Conservation (phyloP, 2,113 vertebrate species). For the Caranx melampygus region DNA sequence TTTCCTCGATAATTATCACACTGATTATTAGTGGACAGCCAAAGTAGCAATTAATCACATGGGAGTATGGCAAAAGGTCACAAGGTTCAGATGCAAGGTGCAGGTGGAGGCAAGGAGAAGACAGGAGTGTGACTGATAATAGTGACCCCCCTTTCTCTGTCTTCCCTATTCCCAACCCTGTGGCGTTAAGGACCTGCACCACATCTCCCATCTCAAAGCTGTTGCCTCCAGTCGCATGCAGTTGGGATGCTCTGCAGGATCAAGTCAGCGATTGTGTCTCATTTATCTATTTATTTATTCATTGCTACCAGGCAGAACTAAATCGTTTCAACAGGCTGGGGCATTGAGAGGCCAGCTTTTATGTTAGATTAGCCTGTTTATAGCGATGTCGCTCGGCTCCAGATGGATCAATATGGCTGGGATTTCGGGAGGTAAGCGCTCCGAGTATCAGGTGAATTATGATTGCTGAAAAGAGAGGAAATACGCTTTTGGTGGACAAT, state of each 20-base stretch:
- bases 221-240: conserved; percentile 40
- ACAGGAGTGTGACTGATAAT: conserved; percentile 55
- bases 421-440: conserved; percentile 69
- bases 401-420: conserved; percentile 73
- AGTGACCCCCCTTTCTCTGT: conserved; percentile 17
- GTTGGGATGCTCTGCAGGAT: conserved; percentile 45
- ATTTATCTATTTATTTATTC: conserved; percentile 82
- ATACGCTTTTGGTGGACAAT: conserved; percentile 61
- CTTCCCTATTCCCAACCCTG: not conserved
- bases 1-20: conserved; percentile 63
- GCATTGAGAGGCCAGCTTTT: conserved; percentile 69
- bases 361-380: conserved; percentile 80
- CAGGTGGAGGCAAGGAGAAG: conserved; percentile 27
- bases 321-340: conserved; percentile 70
- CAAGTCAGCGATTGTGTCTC: conserved; percentile 56
- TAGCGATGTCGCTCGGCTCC: conserved; percentile 60
- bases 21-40: conserved; percentile 50
- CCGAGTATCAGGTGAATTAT: conserved; percentile 63
- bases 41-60: conserved; percentile 61
- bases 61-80: conserved; percentile 49
- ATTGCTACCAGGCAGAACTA: conserved; percentile 73
- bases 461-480: conserved; percentile 64
- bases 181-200: conserved; percentile 36
- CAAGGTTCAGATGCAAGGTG: conserved; percentile 49
- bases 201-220: conserved; percentile 54